A percentile compares a stretch with the other conserved stretches of the same genome.
Conservation (phyloP, 1,140 invertebrate genomes). For the Hylyphantes graminicola region DNA sequence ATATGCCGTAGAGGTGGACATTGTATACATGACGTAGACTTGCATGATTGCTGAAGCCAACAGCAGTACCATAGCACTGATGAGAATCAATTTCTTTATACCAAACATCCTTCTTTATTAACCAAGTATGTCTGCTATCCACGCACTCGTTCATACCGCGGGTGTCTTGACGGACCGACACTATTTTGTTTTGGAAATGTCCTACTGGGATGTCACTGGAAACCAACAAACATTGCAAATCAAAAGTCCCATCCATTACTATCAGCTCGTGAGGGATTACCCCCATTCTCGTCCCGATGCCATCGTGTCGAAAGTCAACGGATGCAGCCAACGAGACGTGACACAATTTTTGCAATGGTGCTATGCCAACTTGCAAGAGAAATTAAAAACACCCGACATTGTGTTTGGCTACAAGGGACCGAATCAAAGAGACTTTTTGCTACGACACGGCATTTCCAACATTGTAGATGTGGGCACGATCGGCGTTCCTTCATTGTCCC, state of each 20-base stretch:
- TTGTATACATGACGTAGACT: neutral
- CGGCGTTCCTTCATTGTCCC: neutral
- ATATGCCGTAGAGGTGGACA: neutral
- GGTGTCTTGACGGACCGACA: neutral
- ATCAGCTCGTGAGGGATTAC: neutral
- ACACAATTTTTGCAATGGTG: neutral
- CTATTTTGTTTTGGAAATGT: neutral
- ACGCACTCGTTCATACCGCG: slow-evolving; percentile 1
- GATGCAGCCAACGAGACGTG: neutral
- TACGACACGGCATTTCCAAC: neutral
- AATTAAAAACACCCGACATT: neutral
- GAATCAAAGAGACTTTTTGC: neutral
- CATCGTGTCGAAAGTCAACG: neutral
- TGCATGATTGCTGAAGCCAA: neutral
- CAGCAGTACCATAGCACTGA: neutral
- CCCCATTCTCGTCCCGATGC: slow-evolving; percentile 3
- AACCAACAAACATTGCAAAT: neutral
- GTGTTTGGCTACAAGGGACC: slow-evolving; percentile 12
- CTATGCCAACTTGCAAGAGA: neutral
- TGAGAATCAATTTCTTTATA: neutral
- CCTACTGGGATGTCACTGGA: slow-evolving; percentile 5
- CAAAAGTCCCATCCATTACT: neutral
- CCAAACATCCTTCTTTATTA: slow-evolving; percentile 21
- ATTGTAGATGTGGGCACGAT: neutral
- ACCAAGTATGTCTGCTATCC: neutral